Conservation (phyloP, 2,113 vertebrate genomes). For the Lophura nycthemera region DNA sequence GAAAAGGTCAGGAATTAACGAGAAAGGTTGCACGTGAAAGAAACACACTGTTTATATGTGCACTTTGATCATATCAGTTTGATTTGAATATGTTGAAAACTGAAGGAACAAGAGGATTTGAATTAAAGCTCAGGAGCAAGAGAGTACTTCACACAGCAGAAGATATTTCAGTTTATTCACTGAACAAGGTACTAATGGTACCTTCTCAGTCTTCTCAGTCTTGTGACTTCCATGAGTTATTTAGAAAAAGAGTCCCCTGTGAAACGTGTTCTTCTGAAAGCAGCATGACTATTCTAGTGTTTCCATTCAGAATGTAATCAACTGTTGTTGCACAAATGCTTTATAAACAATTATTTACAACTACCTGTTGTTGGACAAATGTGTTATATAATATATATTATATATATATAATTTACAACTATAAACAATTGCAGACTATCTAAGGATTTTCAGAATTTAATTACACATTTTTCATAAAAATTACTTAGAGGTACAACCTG, state of each 20-base stretch:
- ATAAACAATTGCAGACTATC: neutral
- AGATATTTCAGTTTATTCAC: neutral
- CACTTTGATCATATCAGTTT: neutral
- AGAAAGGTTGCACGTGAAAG: neutral
- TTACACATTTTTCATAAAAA: neutral
- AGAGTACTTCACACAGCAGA: neutral
- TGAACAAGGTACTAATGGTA: accelerated
- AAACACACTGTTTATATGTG: neutral
- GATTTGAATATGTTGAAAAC: neutral
- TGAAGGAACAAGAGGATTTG: neutral
- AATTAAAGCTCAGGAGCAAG: neutral
- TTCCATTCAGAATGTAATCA: neutral
- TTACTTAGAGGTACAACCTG: neutral
- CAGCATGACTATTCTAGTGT: neutral
- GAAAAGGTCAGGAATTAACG: neutral
- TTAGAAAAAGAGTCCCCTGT: neutral
- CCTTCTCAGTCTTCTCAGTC: neutral
- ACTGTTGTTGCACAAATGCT: neutral
- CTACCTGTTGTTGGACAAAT: too few relatives aligned
- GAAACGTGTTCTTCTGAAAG: neutral
- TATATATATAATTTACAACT: neutral
- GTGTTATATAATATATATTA: too few relatives aligned
- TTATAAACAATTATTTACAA: neutral
- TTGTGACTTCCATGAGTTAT: neutral
- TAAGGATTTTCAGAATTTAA: neutral